A percentile compares a stretch with the other conserved stretches of the same genome.
Conservation (phyloP, 2,888 invertebrate species). For the Ochropacha duplaris region DNA sequence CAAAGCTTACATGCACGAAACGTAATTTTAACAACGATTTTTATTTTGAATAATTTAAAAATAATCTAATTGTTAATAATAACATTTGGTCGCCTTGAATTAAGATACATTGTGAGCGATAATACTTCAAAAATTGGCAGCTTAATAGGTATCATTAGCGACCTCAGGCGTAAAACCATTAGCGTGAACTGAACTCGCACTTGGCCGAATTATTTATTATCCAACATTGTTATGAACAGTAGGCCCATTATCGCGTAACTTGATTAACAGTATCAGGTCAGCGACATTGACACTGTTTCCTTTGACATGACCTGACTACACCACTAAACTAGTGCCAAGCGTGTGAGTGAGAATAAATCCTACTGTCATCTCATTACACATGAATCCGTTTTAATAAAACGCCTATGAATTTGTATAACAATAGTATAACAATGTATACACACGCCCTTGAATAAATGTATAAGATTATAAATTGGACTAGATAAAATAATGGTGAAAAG, state of each 20-base stretch:
- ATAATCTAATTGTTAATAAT: no score
- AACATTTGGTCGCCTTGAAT: not conserved
- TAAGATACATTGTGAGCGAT: not conserved
- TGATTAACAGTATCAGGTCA: slow-evolving; percentile 28
- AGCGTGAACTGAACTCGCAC: not conserved
- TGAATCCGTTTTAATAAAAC: not conserved
- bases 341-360: slow-evolving; percentile 10
- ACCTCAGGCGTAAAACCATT: not conserved
- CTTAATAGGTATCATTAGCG: not conserved
- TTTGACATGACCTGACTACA: slow-evolving; percentile 7
- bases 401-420: not conserved
- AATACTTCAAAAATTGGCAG: slow-evolving; percentile 1
- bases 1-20: no score
- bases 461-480: not conserved
- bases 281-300: slow-evolving; percentile 48
- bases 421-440: not conserved
- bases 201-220: slow-evolving; percentile 1
- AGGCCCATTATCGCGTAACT: not conserved
- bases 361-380: not conserved
- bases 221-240: not conserved
- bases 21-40: no score
- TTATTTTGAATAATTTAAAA: no score
- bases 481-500: not conserved
- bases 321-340: slow-evolving; percentile 8
- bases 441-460: not conserved